Conservation (phyloP, 2,888 invertebrate species). For the Ochropacha duplaris region DNA sequence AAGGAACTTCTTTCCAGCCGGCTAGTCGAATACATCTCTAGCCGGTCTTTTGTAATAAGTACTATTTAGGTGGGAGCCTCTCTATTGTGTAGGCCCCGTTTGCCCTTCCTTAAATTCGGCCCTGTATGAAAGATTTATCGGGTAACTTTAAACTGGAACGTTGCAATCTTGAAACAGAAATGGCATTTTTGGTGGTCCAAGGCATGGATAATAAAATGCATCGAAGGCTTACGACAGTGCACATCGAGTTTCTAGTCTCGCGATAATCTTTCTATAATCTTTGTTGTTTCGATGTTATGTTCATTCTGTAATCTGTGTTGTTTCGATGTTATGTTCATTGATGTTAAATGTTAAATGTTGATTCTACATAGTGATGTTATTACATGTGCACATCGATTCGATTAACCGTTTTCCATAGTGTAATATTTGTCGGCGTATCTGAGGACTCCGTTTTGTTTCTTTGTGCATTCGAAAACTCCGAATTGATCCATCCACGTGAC, state of each 20-base stretch:
- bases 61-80: too few species aligned
- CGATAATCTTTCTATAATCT: neutral
- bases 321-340: neutral
- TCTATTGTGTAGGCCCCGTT: too few species aligned
- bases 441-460: neutral
- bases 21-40: too few species aligned
- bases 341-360: neutral
- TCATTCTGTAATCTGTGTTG: neutral
- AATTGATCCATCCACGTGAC: neutral
- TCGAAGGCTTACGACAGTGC: neutral
- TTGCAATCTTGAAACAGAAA: neutral
- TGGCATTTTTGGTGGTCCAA: neutral
- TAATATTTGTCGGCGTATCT: neutral
- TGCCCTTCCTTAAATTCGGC: too few species aligned
- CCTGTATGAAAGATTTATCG: neutral
- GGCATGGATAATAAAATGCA: neutral
- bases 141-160: neutral
- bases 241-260: neutral
- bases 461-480: neutral
- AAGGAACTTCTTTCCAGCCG: too few species aligned
- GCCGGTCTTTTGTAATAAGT: too few species aligned
- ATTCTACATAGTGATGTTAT: neutral
- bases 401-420: neutral
- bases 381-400: neutral
- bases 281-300: neutral